Evolutionary conservation across 2,797 vertebrate species (phyloP).

Genomic region (Microhierax caerulescens): DNA sequence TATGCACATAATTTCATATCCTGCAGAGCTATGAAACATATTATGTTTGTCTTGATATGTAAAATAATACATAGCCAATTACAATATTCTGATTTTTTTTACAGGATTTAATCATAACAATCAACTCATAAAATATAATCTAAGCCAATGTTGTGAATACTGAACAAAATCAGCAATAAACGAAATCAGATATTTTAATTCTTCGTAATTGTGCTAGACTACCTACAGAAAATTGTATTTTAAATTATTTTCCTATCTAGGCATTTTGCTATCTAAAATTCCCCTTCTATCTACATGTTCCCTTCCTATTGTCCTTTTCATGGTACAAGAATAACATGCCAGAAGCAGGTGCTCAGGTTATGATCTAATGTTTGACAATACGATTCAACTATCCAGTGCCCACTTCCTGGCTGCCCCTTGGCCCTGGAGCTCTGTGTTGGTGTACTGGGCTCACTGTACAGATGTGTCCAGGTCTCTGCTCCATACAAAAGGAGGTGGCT

Average conservation of each 20-base stretch:
- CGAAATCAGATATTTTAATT: constrained; percentile 36
- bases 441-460: not conserved
- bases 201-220: not conserved
- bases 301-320: not conserved
- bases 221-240: constrained; percentile 16
- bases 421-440: not conserved
- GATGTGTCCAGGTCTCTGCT: rapidly evolving
- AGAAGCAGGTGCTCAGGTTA: not conserved
- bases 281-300: not conserved
- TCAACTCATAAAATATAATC: not conserved
- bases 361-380: not conserved
- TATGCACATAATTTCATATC: constrained; percentile 17
- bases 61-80: not conserved
- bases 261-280: not conserved
- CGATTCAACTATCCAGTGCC: not conserved
- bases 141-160: constrained; percentile 7
- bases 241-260: not conserved
- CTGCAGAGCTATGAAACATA: not conserved
- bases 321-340: not conserved
- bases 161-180: constrained; percentile 41
- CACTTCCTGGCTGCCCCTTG: not conserved
- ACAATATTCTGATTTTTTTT: not conserved
- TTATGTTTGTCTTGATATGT: not conserved
- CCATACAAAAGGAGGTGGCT: not conserved
- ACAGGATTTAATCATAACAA: constrained; percentile 8